Evolutionary conservation across 2,113 vertebrate species (phyloP).

Genomic region (Camelus bactrianus): DNA sequence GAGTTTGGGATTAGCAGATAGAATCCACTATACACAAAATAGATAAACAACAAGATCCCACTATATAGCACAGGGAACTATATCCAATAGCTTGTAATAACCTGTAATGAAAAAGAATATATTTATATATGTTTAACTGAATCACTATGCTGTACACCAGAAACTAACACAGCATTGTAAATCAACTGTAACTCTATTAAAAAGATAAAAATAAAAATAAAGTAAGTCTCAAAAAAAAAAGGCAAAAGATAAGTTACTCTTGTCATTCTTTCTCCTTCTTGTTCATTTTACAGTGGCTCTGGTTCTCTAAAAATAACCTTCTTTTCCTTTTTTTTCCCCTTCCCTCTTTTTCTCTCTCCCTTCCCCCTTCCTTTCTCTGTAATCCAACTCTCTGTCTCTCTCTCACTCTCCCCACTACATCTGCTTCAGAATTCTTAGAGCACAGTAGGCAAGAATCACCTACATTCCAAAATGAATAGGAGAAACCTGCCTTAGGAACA

Average conservation of each 20-base stretch:
- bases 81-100: no score
- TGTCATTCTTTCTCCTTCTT: neutral
- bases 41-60: no score
- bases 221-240: neutral
- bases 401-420: neutral
- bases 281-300: neutral
- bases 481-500: neutral
- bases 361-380: neutral
- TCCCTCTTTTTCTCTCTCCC: neutral
- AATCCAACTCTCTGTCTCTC: neutral
- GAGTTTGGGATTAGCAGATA: no score
- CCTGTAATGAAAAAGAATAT: no score
- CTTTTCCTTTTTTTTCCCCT: neutral
- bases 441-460: neutral
- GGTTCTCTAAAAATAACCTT: neutral
- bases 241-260: neutral
- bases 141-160: no score
- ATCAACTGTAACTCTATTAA: no score
- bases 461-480: neutral
- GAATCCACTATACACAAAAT: no score
- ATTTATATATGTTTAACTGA: no score
- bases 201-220: no score
- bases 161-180: no score
- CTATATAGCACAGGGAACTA: no score
- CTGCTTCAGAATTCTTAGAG: conserved; percentile 20